These are phyloP conservation scores for Hystrix cristata DNA, from an alignment of 2,113 vertebrate genomes.

Conservation along the genomic window DNA sequence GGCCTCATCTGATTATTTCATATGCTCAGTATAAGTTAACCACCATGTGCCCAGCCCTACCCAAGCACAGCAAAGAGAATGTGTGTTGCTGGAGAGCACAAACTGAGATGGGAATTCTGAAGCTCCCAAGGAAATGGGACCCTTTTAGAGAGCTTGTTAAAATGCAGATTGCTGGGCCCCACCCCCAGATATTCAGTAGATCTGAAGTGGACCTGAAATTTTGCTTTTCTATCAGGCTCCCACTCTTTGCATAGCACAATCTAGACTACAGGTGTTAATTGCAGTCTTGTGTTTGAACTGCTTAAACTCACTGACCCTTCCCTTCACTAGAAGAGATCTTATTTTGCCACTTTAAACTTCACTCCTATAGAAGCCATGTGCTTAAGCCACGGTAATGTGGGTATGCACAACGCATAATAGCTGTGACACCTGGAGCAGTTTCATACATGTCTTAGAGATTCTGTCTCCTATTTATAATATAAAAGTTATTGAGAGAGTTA, in stretches of 20 bases:
- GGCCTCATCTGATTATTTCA: background rate
- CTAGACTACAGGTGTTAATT: background rate
- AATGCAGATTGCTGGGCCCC: background rate
- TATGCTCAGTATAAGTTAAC: constrained; percentile 19
- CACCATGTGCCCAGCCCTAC: background rate
- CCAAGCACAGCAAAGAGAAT: background rate
- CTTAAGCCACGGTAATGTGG: background rate
- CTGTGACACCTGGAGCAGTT: background rate
- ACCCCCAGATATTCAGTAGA: background rate
- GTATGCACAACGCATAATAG: background rate
- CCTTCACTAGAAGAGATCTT: constrained; percentile 6
- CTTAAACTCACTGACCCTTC: constrained; percentile 1
- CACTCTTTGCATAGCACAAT: background rate
- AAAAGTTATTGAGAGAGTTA: constrained; percentile 52
- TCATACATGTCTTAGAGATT: background rate
- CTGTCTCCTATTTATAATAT: constrained; percentile 47
- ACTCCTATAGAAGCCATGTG: background rate
- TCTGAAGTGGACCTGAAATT: background rate
- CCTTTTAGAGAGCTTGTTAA: constrained; percentile 4
- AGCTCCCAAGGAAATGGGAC: background rate
- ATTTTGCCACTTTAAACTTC: constrained; percentile 55
- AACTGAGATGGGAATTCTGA: background rate
- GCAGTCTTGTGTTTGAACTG: constrained; percentile 8
- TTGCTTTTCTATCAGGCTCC: constrained; percentile 18
- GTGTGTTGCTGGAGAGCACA: background rate